Conservation (phyloP, 2,113 vertebrate genomes). For the Aptenodytes patagonicus region DNA sequence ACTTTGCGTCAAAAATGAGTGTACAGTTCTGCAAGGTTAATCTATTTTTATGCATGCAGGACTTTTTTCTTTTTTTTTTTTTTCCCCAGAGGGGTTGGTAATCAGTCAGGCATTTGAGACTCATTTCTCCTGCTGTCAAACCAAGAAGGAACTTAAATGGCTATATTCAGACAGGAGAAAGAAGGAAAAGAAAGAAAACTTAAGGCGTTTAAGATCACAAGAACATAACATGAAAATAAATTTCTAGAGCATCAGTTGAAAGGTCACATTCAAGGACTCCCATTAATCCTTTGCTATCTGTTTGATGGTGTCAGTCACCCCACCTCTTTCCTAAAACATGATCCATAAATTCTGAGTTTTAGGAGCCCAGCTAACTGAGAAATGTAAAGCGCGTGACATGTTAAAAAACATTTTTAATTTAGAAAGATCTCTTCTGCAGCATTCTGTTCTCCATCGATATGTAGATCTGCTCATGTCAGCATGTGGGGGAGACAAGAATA, state of each 20-base stretch:
- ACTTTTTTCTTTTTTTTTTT: neutral
- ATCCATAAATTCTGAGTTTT: neutral
- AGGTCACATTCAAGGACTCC: neutral
- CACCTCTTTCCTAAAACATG: neutral
- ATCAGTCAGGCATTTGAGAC: neutral
- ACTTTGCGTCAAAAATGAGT: neutral
- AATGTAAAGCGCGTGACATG: neutral
- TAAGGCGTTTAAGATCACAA: neutral
- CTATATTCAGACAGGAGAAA: neutral
- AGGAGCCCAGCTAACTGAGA: neutral
- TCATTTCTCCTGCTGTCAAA: neutral
- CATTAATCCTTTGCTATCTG: neutral
- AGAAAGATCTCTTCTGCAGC: neutral
- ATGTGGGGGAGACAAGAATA: neutral
- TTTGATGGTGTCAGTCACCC: neutral
- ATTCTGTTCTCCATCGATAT: neutral
- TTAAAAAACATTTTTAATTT: neutral
- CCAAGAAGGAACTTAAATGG: neutral
- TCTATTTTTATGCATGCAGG: neutral
- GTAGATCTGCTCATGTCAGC: neutral
- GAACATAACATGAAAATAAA: neutral
- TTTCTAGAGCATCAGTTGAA: neutral
- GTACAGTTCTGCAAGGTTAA: neutral
- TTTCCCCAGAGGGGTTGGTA: neutral
- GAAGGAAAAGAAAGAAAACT: neutral